Conservation (phyloP, 2,797 vertebrate species). For the Myripristis jacobus region DNA sequence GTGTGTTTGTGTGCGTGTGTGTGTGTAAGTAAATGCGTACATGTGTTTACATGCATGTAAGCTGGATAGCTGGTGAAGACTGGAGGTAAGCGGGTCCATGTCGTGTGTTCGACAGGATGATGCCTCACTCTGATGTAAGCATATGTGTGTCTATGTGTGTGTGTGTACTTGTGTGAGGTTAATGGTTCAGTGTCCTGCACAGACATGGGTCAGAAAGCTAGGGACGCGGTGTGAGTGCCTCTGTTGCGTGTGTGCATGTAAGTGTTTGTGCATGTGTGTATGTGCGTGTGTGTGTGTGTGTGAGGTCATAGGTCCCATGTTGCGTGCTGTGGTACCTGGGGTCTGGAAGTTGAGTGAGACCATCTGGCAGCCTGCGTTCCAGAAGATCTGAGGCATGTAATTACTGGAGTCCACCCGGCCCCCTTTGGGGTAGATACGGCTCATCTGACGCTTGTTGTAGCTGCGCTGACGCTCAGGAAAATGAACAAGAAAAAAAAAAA, state of each 20-base stretch:
- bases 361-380: slow-evolving; percentile 99
- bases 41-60: neutral
- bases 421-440: slow-evolving; percentile 99
- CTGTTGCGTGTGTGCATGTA: slow-evolving; percentile 14
- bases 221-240: neutral
- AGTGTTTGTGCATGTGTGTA: neutral
- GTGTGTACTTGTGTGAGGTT: slow-evolving; percentile 12
- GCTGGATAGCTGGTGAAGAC: neutral
- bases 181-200: slow-evolving; percentile 8
- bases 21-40: neutral
- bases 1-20: neutral
- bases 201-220: slow-evolving; percentile 4
- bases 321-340: slow-evolving; percentile 90
- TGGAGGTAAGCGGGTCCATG: neutral
- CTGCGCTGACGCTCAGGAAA: slow-evolving; percentile 89
- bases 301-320: slow-evolving; percentile 62
- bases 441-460: slow-evolving; percentile 99
- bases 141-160: neutral
- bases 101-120: neutral
- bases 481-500: slow-evolving; percentile 15
- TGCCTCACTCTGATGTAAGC: too few relatives aligned
- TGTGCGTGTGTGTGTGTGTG: slow-evolving; percentile 20
- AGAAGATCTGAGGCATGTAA: slow-evolving; percentile 99
- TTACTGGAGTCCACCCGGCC: slow-evolving; percentile 99
- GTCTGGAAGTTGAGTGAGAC: slow-evolving; percentile 99